Conservation (phyloP, 2,113 vertebrate genomes). For the Pterocles orientalis region DNA sequence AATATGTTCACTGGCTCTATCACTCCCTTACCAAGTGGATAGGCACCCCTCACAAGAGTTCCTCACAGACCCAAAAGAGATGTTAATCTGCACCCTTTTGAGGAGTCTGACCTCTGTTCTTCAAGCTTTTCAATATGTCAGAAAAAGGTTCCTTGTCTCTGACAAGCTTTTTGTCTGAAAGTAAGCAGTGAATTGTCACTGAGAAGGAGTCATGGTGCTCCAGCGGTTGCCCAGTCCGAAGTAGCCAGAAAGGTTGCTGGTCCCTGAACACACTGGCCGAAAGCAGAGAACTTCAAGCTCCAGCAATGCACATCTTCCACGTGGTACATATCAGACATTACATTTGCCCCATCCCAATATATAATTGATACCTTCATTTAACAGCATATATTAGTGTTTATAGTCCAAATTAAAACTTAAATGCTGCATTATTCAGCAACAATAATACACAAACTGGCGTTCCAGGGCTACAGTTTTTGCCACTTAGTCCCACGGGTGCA, state of each 20-base stretch:
- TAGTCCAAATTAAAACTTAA: not conserved
- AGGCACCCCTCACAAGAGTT: not conserved
- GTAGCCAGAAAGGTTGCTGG: not conserved
- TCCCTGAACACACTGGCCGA: not conserved
- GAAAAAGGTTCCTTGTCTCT: not conserved
- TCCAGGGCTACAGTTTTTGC: not conserved
- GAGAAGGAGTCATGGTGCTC: not conserved
- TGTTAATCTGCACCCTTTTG: not conserved
- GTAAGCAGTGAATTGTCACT: not conserved
- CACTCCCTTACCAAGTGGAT: not conserved
- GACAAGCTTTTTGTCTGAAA: not conserved
- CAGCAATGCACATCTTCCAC: not conserved
- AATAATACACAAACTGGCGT: not conserved
- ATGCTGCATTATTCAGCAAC: rapidly evolving
- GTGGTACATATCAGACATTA: not conserved
- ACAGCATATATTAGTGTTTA: not conserved
- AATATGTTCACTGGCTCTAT: not conserved
- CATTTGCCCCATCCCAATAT: rapidly evolving
- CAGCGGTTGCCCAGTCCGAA: not conserved
- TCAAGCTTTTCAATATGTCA: not conserved
- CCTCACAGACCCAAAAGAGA: rapidly evolving
- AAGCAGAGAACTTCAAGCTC: not conserved
- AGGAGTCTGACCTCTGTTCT: not conserved
- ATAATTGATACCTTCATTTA: not conserved
- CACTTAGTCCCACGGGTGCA: not conserved